Evolutionary conservation across 2,113 vertebrate genomes (phyloP), one percentile per base, ranked within the genome.

Genomic region (Hyperopisus bebe): DNA sequence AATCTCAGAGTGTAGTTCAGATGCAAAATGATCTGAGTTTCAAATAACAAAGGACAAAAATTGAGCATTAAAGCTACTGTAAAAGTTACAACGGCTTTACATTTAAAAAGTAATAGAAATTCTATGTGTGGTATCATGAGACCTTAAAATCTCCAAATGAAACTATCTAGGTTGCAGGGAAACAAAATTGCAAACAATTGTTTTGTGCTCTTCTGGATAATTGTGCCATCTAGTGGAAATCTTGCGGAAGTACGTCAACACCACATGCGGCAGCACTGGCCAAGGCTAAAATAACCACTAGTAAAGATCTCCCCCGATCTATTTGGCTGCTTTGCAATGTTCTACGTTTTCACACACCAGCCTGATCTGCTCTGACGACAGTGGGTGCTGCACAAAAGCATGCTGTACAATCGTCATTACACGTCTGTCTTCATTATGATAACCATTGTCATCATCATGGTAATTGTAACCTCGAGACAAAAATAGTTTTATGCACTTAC

Each of bases 401-500:
- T 90, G 90, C 92, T 91, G 90, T 91, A 91, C 90, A 91, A 90
- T 92, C 89, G 53, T 89, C 47, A 83, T 77, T 62, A 62, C 80
- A 85, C n/a, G 27, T 89, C 89, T 4, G 44, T 88, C 77, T 31
- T 86, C 46, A 90, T 48, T 86, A 88, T 90, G 80, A 86, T 74
- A 6, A 86, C 89, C 58, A 90, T 84, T 88, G 89, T 89, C 74
- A 83, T 90, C 62, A 39, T 83, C 82, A 44, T 88, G 51, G 90
- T 89, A 48, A 91, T 90, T 87, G 86, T 90, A 7, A 92, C 93
- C 88, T 85, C 83, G 91, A 94, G 92, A 95, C 91, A 94, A 93
- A 93, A 94, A 93, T 89, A 89, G 51, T 91, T 91, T 89, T 91
- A 92, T 94, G 92, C 93, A 93, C 92, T 91, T 92, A 94, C 92